Evolutionary conservation across 2,888 invertebrate species (phyloP).

Genomic region (Orthosia gracilis): DNA sequence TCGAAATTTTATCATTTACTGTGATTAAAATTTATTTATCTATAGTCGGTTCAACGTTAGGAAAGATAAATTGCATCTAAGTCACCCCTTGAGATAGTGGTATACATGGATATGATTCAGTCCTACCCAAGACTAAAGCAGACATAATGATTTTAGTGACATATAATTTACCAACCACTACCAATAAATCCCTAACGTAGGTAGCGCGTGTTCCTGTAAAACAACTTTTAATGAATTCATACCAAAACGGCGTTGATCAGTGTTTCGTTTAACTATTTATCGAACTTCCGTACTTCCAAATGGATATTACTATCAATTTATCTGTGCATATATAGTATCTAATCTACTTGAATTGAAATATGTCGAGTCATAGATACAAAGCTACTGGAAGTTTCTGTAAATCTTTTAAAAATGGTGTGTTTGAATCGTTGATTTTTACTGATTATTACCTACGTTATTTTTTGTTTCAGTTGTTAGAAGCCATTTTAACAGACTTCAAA

Average conservation of each 20-base stretch:
- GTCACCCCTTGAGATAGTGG: background rate
- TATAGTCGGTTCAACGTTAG: background rate
- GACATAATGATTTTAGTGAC: conserved; percentile 8
- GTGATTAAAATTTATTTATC: background rate
- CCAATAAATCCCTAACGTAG: conserved; percentile 8
- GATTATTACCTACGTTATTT: no score
- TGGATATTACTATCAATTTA: conserved; percentile 73
- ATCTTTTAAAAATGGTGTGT: background rate
- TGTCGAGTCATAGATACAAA: conserved; percentile 53
- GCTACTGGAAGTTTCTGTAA: conserved; percentile 43
- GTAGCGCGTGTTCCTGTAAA: conserved; percentile 17
- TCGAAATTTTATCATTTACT: no score
- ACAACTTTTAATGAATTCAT: conserved; percentile 37
- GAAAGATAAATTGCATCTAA: background rate
- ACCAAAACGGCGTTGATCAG: conserved; percentile 52
- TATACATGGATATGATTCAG: background rate
- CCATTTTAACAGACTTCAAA: no score
- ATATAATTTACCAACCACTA: conserved; percentile 8
- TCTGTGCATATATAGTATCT: conserved; percentile 73
- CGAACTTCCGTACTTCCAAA: conserved; percentile 70
- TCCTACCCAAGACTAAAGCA: background rate
- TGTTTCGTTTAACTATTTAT: conserved; percentile 70
- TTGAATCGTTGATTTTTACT: no score
- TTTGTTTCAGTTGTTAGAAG: no score
- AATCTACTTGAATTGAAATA: conserved; percentile 73